phyloP scores from a whole-genome alignment of 2,113 vertebrate genomes.

The Salminus brasiliensis region DNA sequence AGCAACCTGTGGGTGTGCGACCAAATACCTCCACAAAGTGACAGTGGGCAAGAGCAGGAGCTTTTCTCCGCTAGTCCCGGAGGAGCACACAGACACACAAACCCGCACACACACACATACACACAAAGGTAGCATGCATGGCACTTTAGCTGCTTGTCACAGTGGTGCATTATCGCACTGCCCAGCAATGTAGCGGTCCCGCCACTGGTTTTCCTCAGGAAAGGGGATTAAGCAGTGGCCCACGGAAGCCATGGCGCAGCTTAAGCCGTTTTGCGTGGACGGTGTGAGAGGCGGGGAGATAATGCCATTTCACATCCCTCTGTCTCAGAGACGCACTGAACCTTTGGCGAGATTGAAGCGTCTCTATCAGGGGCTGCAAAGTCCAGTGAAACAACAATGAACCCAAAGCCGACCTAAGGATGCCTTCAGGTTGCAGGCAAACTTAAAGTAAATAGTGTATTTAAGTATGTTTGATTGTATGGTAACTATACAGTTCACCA shows the following conservation, averaged over 20 bases:
- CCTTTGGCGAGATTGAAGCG: slow-evolving; percentile 64
- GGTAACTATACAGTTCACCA: not conserved
- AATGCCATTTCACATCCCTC: slow-evolving; percentile 73
- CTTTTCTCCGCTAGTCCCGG: slow-evolving; percentile 44
- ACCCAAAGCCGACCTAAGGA: slow-evolving; percentile 33
- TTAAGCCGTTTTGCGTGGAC: slow-evolving; percentile 69
- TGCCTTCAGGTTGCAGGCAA: not conserved
- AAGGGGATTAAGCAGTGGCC: slow-evolving; percentile 77
- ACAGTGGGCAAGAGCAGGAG: slow-evolving; percentile 15
- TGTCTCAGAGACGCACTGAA: slow-evolving; percentile 57
- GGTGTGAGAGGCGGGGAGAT: slow-evolving; percentile 71
- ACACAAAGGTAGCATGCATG: slow-evolving; percentile 45
- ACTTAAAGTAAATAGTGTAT: slow-evolving; percentile 49
- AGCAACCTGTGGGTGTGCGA: slow-evolving; percentile 67
- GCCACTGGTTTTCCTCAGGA: slow-evolving; percentile 68
- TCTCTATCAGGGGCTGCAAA: slow-evolving; percentile 41
- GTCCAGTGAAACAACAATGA: slow-evolving; percentile 43
- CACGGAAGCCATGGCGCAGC: slow-evolving; percentile 60
- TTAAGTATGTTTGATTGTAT: not conserved
- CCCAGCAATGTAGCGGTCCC: slow-evolving; percentile 69
- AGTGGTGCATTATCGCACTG: slow-evolving; percentile 69
- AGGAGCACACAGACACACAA: slow-evolving; percentile 50
- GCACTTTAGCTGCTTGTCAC: slow-evolving; percentile 58
- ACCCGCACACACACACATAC: slow-evolving; percentile 41
- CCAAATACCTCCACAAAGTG: slow-evolving; percentile 61